phyloP scores from a whole-genome alignment of 2,888 invertebrate species.

The Sinhomidia bicolor region DNA sequence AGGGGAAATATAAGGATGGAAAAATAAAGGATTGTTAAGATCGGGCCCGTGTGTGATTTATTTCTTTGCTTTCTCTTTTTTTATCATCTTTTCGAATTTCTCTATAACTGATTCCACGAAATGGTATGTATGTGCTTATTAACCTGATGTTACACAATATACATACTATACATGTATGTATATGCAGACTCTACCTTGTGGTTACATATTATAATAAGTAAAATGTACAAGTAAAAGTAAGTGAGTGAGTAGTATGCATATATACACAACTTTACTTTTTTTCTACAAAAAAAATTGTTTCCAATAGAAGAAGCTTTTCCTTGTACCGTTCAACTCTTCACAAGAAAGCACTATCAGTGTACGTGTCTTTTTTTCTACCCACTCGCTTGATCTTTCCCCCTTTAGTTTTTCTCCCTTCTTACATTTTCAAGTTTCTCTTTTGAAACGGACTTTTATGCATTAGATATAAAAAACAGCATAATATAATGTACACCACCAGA shows the following conservation, averaged over 20 bases:
- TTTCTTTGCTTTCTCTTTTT: constrained; percentile 66
- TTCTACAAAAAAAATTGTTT: background rate
- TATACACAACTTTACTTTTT: background rate
- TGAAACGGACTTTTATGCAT: background rate
- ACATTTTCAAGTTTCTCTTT: background rate
- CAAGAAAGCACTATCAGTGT: background rate
- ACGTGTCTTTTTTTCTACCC: too few relatives aligned
- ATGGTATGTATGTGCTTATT: background rate
- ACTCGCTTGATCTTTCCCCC: background rate
- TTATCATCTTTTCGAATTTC: constrained; percentile 58
- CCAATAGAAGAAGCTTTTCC: background rate
- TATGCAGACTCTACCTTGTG: background rate
- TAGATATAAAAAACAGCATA: constrained; percentile 24
- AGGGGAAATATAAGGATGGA: constrained; percentile 38
- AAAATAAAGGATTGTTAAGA: constrained; percentile 61
- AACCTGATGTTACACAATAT: background rate
- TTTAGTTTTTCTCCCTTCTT: background rate
- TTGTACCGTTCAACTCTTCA: background rate
- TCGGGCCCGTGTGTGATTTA: constrained; percentile 65
- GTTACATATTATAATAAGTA: too few relatives aligned
- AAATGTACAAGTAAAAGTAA: background rate
- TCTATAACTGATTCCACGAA: background rate
- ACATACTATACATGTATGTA: background rate
- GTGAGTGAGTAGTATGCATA: background rate
- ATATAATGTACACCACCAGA: too few relatives aligned